Base-by-base conservation (phyloP, 2,797 vertebrate genomes). In the Eleutherodactylus coqui region DNA sequence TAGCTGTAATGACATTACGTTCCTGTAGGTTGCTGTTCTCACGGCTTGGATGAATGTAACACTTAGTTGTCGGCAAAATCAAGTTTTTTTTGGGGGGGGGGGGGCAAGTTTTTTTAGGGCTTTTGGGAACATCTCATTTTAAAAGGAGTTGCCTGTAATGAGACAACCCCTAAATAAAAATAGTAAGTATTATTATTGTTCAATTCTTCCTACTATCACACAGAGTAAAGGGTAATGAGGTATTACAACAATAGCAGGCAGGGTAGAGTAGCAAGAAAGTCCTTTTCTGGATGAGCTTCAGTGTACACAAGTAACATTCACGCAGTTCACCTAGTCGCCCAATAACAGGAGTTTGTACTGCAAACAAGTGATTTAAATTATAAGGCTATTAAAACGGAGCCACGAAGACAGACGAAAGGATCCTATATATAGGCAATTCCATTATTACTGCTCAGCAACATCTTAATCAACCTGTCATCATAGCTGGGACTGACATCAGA, bases 381-480 rank as follows among this genome's bases (percentile, higher is more conserved):
- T 58, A 41, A 58, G 36, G 21, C 53, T 78, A 78, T 78, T 60
- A 78, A 53, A 78, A 53, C 53, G 11, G 16, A 38, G 21, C 32
- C 58, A 32, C 21, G 53, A 58, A 78, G 36, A 41, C n/a, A 41
- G 13, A 58, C 51, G 41, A 78, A 58, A 78, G 34, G 21, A 34
- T 38, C n/a, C 53, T 16, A 41, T 78, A 27, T 41, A 41, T 78
- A 60, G 76, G 53, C 76, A 78, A 58, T 72, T 72, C 47, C 49
- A 82, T 82, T 84, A 79, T 83, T 87, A 87, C 64, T 43, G 55
- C 62, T 60, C 24, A 73, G 75, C 24, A 75, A 79, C 75, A 79
- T 79, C 86, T 83, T 83, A 84, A 83, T 87, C 67, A 87, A 82
- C 51, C 58, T 87, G 75, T 87, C 86, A 84, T 64, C 86, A 73